These are phyloP conservation scores for Gambusia yucatana DNA, from an alignment of 2,797 vertebrate species.

Conservation along the genomic window DNA sequence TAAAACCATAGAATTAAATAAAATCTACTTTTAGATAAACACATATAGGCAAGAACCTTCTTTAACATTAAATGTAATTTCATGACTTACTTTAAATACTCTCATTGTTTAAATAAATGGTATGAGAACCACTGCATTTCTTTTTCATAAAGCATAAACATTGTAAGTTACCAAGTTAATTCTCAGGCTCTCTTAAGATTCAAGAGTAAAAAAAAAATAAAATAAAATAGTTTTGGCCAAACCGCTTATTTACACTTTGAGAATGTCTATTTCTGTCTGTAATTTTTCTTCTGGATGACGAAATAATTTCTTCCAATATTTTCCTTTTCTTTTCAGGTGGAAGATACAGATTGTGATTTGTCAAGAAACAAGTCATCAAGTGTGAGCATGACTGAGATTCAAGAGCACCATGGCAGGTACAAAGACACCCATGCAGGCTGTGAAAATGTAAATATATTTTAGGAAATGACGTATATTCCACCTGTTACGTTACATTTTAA, in stretches of 20 bases:
- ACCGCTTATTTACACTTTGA: neutral
- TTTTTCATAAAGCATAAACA: neutral
- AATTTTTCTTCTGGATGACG: neutral
- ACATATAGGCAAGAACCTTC: neutral
- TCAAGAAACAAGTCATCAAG: conserved; percentile 8
- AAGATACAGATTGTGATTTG: conserved; percentile 17
- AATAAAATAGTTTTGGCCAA: neutral
- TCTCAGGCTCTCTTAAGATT: neutral
- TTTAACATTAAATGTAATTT: neutral
- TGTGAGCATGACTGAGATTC: conserved; percentile 12
- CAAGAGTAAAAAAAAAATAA: neutral
- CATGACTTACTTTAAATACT: neutral
- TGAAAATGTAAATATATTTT: neutral
- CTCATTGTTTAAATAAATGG: neutral
- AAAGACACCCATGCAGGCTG: neutral
- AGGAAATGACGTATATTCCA: neutral
- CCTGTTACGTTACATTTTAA: neutral
- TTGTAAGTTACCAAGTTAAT: neutral
- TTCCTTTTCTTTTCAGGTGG: conserved; percentile 17
- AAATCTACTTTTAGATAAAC: neutral
- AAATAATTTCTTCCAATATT: neutral
- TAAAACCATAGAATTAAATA: neutral
- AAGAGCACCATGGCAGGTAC: conserved; percentile 53
- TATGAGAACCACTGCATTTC: neutral
- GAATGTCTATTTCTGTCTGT: neutral